Base-by-base conservation (phyloP, 2,113 vertebrate species). In the Rhegmatorhina hoffmannsi region DNA sequence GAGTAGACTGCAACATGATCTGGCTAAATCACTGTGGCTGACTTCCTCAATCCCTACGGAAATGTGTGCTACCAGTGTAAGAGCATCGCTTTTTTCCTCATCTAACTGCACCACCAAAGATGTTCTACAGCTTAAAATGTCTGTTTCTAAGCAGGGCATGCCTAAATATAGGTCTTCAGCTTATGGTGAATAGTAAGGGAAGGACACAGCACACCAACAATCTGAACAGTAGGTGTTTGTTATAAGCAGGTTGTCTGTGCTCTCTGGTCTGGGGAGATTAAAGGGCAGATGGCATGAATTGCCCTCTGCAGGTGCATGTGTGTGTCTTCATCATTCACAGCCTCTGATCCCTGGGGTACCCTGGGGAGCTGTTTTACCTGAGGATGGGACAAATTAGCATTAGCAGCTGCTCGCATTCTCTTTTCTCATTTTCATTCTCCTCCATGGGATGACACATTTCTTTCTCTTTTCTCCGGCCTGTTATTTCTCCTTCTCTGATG, bases 401-500 rank as follows among this genome's bases (percentile, higher is more conserved):
- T 56, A 34, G 50, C 36, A 90, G 50, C 36, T 62, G 66, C n/a
- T 85, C 2, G 0, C 0, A 0, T 82, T 75, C 31, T 84, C 81
- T 58, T 77, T 74, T 40, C 40, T 73, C 11, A 12, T 62, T 75
- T 89, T 76, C 17, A 14, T 92, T 84, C 17, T 87, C 64, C 23
- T 53, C 34, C 13, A 7, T 9, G 20, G 44, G 43, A 38, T 53
- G 46, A 82, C 66, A 58, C 21, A 40, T n/a, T 58, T 86, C 28
- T 64, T 63, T 76, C 34, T 69, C 0, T 87, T 89, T 58, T 59
- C 46, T 93, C 46, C 78, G n/a, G n/a, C 17, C 36, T 44, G 7
- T 77, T 73, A 31, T 50, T 63, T 69, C 33, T 90, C 20, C 10
- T 87, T 36, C 36, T 70, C 11, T 77, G 9, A 18, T 75, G 14